Base-by-base conservation (phyloP, 2,797 vertebrate species). In the Huso huso region DNA sequence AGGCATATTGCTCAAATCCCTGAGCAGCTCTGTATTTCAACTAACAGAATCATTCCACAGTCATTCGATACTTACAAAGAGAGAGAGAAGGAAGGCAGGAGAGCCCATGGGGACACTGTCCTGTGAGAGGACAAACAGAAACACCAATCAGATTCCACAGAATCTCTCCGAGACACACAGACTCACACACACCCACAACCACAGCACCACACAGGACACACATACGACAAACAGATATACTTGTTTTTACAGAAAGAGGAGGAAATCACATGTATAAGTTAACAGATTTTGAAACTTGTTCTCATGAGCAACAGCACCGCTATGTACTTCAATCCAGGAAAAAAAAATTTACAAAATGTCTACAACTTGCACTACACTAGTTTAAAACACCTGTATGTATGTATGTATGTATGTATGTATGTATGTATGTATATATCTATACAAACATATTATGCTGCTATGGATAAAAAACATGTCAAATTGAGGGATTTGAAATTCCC, bases 11-110 rank as follows among this genome's bases (percentile, higher is more conserved):
- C 37, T 37, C 37, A 37, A 37, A 37, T 37, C 37, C 37, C 73
- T 76, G 59, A 68, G 72, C 69, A 66, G 52, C 58, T 50, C 71
- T 73, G 5, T 18, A 18, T 18, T 18, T 18, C 37, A 37, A 37
- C 4, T 37, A 37, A 37, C 5, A 37, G 37, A 37, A 37, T 37
- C 37, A 37, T 37, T 4, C 37, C 37, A 37, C 65, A 83, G 75
- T 80, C 77, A 84, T 89, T 88, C 93, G 82, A 87, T 95, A 97
- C 96, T 98, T 95, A 99, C 96, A 95, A 99, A 99, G 80, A 99
- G 95, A 92, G 96, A 99, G 83, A 99, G 94, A 83, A 99, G 95
- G 88, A 99, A 99, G 86, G 96, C 96, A 89, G 96, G 96, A 89
- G 96, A 99, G 78, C 95, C 96, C 96, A 99, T 98, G 86, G 95